These are phyloP conservation scores for Drosophila rufa DNA, from an alignment of 1,140 invertebrate species.

Conservation along the genomic window DNA sequence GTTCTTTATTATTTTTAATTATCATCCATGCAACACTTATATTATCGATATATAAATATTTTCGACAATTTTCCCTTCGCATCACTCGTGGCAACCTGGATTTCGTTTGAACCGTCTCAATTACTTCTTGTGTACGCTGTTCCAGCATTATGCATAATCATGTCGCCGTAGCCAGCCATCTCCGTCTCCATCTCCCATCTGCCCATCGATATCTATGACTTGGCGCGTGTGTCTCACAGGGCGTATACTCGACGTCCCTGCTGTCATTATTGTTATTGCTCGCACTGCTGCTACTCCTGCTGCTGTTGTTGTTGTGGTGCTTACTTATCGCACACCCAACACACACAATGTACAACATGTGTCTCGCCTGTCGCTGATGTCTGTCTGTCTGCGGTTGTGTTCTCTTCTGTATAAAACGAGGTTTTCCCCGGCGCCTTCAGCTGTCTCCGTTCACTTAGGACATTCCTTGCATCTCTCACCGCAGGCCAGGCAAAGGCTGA, in stretches of 20 bases:
- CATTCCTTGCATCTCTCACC: conserved; percentile 40
- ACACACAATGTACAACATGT: conserved; percentile 47
- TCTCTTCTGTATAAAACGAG: conserved; percentile 5
- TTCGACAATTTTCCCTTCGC: not conserved
- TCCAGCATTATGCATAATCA: conserved; percentile 38
- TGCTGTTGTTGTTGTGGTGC: conserved; percentile 38
- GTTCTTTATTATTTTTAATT: not conserved
- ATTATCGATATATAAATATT: not conserved
- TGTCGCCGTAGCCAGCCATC: conserved; percentile 13
- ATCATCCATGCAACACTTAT: too few species aligned
- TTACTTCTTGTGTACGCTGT: conserved; percentile 12
- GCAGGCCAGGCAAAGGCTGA: conserved; percentile 28
- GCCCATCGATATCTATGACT: conserved; percentile 27
- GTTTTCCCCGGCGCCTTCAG: conserved; percentile 28
- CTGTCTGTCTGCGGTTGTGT: conserved; percentile 35
- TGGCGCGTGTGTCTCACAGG: conserved; percentile 27
- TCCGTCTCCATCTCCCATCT: conserved; percentile 1
- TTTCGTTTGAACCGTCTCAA: conserved; percentile 6
- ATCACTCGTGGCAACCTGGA: conserved; percentile 25
- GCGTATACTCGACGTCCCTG: conserved; percentile 47
- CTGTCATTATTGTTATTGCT: conserved; percentile 70
- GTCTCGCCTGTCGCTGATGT: conserved; percentile 47
- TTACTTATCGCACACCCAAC: conserved; percentile 62
- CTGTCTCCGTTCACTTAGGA: conserved; percentile 17
- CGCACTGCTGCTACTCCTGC: conserved; percentile 40